Conservation (phyloP, 2,113 vertebrate genomes). For the Trochalopteron elliotii region DNA sequence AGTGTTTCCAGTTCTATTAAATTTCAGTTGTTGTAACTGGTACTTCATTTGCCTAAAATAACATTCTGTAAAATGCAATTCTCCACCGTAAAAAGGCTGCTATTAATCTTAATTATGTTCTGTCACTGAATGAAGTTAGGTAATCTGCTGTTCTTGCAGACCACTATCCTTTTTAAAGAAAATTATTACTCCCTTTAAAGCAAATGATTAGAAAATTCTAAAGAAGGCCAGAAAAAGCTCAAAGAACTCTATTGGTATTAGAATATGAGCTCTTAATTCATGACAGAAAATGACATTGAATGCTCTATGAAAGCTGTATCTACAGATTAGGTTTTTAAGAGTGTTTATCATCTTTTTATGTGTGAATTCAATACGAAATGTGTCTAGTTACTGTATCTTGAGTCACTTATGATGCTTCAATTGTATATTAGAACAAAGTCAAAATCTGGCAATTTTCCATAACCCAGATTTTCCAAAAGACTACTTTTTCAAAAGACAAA, state of each 20-base stretch:
- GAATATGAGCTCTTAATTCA: neutral
- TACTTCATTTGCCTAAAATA: neutral
- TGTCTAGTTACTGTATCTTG: neutral
- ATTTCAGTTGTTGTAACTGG: neutral
- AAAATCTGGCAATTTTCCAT: neutral
- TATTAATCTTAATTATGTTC: neutral
- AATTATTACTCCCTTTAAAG: neutral
- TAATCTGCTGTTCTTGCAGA: neutral
- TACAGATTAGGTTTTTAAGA: neutral
- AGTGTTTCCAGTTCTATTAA: neutral
- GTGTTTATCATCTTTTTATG: neutral
- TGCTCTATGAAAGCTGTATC: neutral
- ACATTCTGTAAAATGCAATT: neutral
- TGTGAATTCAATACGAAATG: neutral
- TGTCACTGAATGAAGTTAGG: neutral
- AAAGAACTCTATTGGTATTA: neutral
- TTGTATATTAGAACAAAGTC: neutral
- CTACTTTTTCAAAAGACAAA: neutral
- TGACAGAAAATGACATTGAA: neutral
- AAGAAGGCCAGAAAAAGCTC: neutral
- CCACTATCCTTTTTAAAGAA: neutral
- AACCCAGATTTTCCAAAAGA: neutral
- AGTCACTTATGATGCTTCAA: neutral
- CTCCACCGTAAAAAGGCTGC: neutral
- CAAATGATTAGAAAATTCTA: neutral